phyloP scores from a whole-genome alignment of 1,140 invertebrate genomes.

The Zaprionus tsacasi region DNA sequence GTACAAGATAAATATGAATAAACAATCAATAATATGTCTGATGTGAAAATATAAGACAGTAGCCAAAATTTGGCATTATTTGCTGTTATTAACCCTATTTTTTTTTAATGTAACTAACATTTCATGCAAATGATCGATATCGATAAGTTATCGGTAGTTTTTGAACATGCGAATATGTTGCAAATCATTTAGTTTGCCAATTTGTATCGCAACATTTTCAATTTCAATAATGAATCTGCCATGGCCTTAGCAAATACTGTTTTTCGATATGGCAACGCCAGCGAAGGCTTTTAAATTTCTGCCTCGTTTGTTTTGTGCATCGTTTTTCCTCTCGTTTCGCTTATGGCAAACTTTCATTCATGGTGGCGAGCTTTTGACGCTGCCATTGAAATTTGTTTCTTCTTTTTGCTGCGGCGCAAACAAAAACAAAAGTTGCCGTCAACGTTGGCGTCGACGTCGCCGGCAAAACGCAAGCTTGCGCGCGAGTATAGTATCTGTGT shows the following conservation, averaged over 20 bases:
- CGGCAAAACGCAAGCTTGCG: slow-evolving; percentile 66
- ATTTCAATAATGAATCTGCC: neutral
- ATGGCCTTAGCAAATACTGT: neutral
- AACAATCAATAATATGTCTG: too few relatives aligned
- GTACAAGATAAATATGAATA: neutral
- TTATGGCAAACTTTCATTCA: slow-evolving; percentile 61
- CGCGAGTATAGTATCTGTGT: neutral
- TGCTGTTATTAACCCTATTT: neutral
- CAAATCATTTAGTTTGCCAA: neutral
- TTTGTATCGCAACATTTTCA: neutral
- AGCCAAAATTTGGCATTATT: neutral
- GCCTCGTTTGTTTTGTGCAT: slow-evolving; percentile 43
- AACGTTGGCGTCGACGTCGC: slow-evolving; percentile 38
- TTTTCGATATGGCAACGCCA: slow-evolving; percentile 20
- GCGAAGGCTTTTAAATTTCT: slow-evolving; percentile 13
- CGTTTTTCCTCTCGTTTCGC: slow-evolving; percentile 53
- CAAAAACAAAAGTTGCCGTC: slow-evolving; percentile 71
- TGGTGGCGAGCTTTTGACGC: slow-evolving; percentile 58
- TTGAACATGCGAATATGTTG: neutral
- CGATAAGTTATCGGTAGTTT: neutral
- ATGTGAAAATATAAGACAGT: neutral
- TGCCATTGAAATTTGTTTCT: slow-evolving; percentile 73
- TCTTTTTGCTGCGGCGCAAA: slow-evolving; percentile 64
- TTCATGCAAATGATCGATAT: neutral
- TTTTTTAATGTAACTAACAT: neutral